phyloP scores from a whole-genome alignment of 2,113 vertebrate genomes.

The Pontoporia blainvillei region DNA sequence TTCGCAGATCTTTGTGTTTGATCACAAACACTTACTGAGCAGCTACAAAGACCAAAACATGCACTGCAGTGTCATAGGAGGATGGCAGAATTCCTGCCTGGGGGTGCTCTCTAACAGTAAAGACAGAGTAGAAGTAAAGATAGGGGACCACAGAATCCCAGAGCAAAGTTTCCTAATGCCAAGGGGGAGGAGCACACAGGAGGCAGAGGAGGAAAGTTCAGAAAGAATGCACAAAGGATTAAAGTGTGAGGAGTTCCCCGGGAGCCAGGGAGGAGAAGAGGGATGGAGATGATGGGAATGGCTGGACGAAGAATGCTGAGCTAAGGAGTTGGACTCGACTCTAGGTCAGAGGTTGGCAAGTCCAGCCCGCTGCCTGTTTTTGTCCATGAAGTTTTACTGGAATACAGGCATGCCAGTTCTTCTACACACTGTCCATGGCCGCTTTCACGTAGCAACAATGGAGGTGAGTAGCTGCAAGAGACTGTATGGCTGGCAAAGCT shows the following conservation, averaged over 20 bases:
- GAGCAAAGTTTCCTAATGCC: background rate
- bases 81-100: background rate
- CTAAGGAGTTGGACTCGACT: background rate
- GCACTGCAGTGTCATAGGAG: background rate
- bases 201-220: background rate
- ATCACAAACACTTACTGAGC: background rate
- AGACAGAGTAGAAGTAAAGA: background rate
- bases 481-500: background rate
- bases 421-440: background rate
- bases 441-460: rapidly evolving
- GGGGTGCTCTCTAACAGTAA: background rate
- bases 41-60: background rate
- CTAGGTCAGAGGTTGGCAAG: background rate
- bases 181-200: rapidly evolving
- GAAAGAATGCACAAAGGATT: background rate
- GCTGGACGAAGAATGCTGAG: background rate
- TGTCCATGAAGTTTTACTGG: background rate
- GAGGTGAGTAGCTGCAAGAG: background rate
- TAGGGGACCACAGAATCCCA: background rate
- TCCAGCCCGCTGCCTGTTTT: background rate
- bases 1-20: background rate
- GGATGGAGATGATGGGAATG: rapidly evolving
- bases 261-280: background rate
- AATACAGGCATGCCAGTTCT: background rate
- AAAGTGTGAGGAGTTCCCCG: background rate